Evolutionary conservation across 2,113 vertebrate species (phyloP), one percentile per base, ranked within the genome.

Genomic region (Cololabis saira): DNA sequence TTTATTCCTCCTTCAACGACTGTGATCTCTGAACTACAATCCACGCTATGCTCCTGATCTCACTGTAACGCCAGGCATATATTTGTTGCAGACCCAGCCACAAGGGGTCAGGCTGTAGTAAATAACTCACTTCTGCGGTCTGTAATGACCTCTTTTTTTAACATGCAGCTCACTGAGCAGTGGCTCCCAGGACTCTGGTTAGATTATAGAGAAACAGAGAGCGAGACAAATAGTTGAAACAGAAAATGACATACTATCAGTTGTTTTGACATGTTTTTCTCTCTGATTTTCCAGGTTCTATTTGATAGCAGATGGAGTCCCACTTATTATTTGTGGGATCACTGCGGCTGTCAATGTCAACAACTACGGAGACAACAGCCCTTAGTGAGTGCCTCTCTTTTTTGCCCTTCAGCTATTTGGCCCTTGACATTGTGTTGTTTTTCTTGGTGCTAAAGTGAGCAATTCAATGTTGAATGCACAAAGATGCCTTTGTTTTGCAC

Each of bases 301-400:
- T 80, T 83, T 91, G 80, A 91, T 91, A 75, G 88, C 87, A 51
- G 90, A 85, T 67, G 90, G 90, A 76, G 87, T 91, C 68, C 88
- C 90, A 79, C 90, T 91, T 47, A 90, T 91, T 60, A 89, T 91
- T 53, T 91, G 90, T 82, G 90, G 90, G 53, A 91, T 91, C 76
- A 91, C 90, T 55, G 90, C 88, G 70, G 90, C 90, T 79, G 90
- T 91, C 86, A 91, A 89, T 78, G 79, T 91, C 72, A 90, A 89
- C 78, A 89, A 91, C 82, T 91, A 91, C 0, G 88, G 88, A 49
- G 90, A 91, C 75, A 91, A 90, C 83, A 88, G 85, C 61, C 83
- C 86, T 76, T 90, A 90, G 90, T 91, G 47, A 82, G 88, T 82
- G 22, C 49, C 65, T 67, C 49, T 65, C 59, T 53, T 67, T n/a